Percentiles rank a stretch among this genome's conserved stretches.
These are phyloP conservation scores for Microtus montanus DNA, from an alignment of 2,113 vertebrate genomes.

Conservation along the genomic window DNA sequence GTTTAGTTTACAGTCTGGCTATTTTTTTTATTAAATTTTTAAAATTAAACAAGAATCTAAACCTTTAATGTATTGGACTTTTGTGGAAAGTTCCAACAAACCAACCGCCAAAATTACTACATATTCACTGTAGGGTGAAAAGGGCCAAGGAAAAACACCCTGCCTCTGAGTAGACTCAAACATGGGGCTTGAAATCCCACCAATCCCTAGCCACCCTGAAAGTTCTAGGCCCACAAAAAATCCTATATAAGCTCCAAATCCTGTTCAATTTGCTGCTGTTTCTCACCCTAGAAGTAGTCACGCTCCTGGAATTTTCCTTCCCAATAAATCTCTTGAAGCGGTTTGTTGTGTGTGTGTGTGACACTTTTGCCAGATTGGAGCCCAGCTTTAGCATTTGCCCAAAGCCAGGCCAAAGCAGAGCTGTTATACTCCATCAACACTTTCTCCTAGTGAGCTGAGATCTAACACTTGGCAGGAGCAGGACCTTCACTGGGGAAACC, in stretches of 20 bases:
- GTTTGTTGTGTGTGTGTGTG: not conserved
- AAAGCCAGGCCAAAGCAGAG: not conserved
- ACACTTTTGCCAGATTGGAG: not conserved
- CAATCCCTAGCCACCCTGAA: not conserved
- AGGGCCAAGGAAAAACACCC: not conserved
- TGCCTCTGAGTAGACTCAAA: not conserved
- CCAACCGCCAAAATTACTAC: not conserved
- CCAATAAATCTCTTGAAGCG: not conserved
- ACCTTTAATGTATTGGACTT: not conserved
- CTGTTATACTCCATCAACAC: not conserved
- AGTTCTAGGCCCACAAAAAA: not conserved
- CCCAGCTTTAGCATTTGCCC: not conserved
- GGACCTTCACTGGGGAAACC: too few species aligned
- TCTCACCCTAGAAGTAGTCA: not conserved
- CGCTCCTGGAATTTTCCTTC: not conserved
- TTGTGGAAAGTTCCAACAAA: not conserved
- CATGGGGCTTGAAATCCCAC: not conserved
- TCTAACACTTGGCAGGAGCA: not conserved
- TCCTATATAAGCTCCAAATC: not conserved
- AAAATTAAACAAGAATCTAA: constrained; percentile 20
- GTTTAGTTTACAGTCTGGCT: not conserved
- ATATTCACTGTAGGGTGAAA: not conserved
- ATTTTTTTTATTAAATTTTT: not conserved
- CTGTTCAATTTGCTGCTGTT: not conserved
- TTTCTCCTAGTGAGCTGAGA: not conserved